Evolutionary conservation across 2,797 vertebrate genomes (phyloP).

Genomic region (Neoniphon sammara): DNA sequence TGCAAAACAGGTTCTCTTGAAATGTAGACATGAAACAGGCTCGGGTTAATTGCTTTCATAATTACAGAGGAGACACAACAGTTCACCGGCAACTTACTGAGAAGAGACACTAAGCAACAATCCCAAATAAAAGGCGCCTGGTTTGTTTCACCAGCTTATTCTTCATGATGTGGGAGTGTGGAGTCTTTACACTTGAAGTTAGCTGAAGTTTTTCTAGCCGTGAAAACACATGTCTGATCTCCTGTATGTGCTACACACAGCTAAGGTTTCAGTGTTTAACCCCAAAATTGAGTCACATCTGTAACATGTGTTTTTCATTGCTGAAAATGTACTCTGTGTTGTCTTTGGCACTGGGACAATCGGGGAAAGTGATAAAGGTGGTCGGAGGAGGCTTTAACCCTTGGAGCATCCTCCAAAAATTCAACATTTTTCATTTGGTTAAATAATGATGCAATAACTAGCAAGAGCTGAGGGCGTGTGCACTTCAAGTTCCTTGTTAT

Average conservation of each 20-base stretch:
- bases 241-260: slow-evolving; percentile 44
- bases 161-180: slow-evolving; percentile 50
- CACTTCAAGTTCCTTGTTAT: slow-evolving; percentile 45
- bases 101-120: slow-evolving; percentile 52
- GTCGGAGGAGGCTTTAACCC: slow-evolving; percentile 72
- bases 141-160: slow-evolving; percentile 71
- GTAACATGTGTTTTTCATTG: slow-evolving; percentile 80
- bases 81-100: slow-evolving; percentile 46
- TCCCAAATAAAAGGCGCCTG: slow-evolving; percentile 61
- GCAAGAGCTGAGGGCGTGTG: slow-evolving; percentile 30
- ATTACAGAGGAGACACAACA: slow-evolving; percentile 66
- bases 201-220: slow-evolving; percentile 52
- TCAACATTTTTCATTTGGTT: slow-evolving; percentile 63
- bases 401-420: slow-evolving; percentile 57
- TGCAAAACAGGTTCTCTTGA: slow-evolving; percentile 28
- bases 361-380: slow-evolving; percentile 76
- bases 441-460: slow-evolving; percentile 70
- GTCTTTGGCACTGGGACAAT: slow-evolving; percentile 72
- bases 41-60: slow-evolving; percentile 63
- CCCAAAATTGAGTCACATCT: slow-evolving; percentile 67
- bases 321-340: slow-evolving; percentile 70
- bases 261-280: slow-evolving; percentile 74
- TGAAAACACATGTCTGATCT: slow-evolving; percentile 70
- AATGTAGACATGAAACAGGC: slow-evolving; percentile 65
- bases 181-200: slow-evolving; percentile 60